Conservation (phyloP, 2,888 invertebrate species). For the Parasteatoda lunata region DNA sequence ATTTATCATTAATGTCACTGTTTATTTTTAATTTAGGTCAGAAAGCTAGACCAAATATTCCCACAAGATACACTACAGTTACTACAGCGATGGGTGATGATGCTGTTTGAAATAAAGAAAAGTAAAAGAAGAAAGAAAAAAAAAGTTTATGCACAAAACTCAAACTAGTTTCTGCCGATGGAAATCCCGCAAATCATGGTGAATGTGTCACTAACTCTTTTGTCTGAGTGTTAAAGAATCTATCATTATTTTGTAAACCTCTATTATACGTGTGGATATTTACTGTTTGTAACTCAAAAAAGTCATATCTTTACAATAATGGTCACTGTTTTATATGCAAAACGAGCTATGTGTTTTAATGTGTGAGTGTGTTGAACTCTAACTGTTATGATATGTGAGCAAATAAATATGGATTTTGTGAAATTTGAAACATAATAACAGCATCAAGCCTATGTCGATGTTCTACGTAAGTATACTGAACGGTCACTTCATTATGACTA, state of each 20-base stretch:
- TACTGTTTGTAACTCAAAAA: neutral
- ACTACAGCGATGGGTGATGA: constrained; percentile 59
- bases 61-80: constrained; percentile 60
- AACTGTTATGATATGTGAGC: neutral
- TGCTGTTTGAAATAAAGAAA: constrained; percentile 31
- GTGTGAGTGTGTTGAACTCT: neutral
- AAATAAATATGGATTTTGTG: too few relatives aligned
- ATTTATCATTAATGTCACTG: too few relatives aligned
- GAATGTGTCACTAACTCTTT: neutral
- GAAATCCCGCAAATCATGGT: neutral
- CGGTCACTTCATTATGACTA: too few relatives aligned
- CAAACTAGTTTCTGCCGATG: constrained; percentile 18
- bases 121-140: too few relatives aligned
- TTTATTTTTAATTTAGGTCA: constrained; percentile 21
- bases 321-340: neutral
- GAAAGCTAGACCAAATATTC: constrained; percentile 50
- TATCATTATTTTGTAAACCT: neutral
- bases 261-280: neutral
- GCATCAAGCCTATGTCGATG: too few relatives aligned
- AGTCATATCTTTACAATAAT: neutral
- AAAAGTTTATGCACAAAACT: neutral
- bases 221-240: neutral
- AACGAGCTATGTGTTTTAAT: neutral
- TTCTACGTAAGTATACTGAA: too few relatives aligned
- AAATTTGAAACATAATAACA: too few relatives aligned